Base-by-base conservation (phyloP, 1,140 invertebrate species). In the Babylonia areolata region DNA sequence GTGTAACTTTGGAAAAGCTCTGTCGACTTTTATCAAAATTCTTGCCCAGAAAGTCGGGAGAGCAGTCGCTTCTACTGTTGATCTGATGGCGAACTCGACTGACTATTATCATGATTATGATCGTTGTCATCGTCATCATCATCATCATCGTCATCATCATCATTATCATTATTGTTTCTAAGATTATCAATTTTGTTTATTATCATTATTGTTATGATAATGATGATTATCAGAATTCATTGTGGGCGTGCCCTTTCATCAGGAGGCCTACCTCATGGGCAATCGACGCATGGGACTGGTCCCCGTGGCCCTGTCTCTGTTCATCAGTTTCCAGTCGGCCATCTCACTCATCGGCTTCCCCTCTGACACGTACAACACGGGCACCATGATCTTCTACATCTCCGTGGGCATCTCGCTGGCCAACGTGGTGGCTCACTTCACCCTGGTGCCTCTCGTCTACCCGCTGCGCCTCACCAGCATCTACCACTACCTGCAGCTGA, bases 261-360 rank as follows among this genome's bases (percentile, higher is more conserved):
- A 92, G 94, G 69, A 40, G 20, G 97, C 97, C 90, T 97, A 97
- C 91, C 93, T 97, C 12, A 93, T 97, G 12, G 97, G 96, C 0
- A 96, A 97, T 90, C 95, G 95, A 86, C 96, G 96, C 51, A 97
- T 97, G 96, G 95, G 95, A 1, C 95, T 97, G 81, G 95, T 87
- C 0, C 90, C 91, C 9, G 91, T 90, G 54, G 85, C 87, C 5
- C 80, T 92, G 81, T 92, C 91, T 51, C 71, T 92, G 79, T 89
- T 93, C 75, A 88, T 93, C 94, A 97, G 97, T 94, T 97, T 97
- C 92, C 96, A 98, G 92, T 98, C 97, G 0, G 97, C 97, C 81
- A 97, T 98, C 46, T 97, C 97, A 15, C 96, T 98, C 86, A 94
- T 98, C 28, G 97, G 97, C n/a, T 97, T 96, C 5, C 97, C 97